These are phyloP conservation scores for Brachionus rotundiformis DNA, from an alignment of 1,140 invertebrate species.

Conservation along the genomic window DNA sequence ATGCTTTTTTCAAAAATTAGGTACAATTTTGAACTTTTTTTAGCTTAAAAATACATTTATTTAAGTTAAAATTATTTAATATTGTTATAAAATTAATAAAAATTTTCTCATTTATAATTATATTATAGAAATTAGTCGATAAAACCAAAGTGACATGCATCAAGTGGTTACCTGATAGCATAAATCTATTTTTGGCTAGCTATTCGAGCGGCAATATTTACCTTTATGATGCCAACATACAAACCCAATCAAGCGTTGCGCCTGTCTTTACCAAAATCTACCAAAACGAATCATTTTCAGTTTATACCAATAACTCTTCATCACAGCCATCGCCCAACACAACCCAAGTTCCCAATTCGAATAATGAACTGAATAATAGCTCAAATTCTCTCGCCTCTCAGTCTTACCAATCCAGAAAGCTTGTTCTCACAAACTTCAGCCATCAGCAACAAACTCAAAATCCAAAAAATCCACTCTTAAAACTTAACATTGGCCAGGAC, in stretches of 20 bases:
- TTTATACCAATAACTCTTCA: constrained; percentile 30
- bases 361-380: background rate
- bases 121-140: constrained; percentile 84
- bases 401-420: background rate
- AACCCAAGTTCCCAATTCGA: background rate
- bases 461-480: constrained; percentile 38
- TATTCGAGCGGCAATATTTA: constrained; percentile 95
- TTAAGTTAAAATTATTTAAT: background rate
- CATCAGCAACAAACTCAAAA: constrained; percentile 37
- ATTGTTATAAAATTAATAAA: background rate
- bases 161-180: constrained; percentile 90
- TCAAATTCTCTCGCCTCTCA: constrained; percentile 10
- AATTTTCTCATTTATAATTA: background rate
- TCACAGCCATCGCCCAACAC: too few species aligned
- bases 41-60: too few species aligned
- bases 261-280: constrained; percentile 36
- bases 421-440: background rate
- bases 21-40: too few species aligned
- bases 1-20: too few species aligned
- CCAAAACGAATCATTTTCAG: constrained; percentile 39
- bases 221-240: constrained; percentile 91
- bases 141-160: constrained; percentile 98
- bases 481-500: constrained; percentile 25
- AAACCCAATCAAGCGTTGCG: constrained; percentile 68
- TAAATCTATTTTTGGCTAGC: constrained; percentile 87